Percentiles rank a stretch among this genome's conserved stretches.
Evolutionary conservation across 2,888 invertebrate genomes (phyloP).

Genomic region (Gandaritis pyraliata): DNA sequence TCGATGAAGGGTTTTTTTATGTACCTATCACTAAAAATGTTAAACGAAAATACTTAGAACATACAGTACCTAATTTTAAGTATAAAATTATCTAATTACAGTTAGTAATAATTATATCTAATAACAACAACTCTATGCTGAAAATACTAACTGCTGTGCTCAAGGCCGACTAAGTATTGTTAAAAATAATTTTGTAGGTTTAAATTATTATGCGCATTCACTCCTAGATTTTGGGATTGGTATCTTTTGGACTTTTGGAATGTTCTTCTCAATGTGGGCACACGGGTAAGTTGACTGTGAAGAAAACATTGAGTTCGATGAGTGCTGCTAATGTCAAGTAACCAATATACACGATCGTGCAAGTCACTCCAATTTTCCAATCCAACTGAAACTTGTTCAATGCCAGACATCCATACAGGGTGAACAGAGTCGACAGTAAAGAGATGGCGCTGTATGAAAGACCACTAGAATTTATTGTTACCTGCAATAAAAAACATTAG

Average conservation of each 20-base stretch:
- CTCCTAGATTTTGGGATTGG: not conserved
- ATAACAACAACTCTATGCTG: too few relatives aligned
- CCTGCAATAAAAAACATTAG: conserved; percentile 52
- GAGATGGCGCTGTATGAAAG: conserved; percentile 90
- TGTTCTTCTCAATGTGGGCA: conserved; percentile 79
- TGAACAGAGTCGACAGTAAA: conserved; percentile 88
- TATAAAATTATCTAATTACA: too few relatives aligned
- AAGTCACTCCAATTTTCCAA: conserved; percentile 88
- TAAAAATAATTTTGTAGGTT: too few relatives aligned
- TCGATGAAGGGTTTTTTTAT: too few relatives aligned
- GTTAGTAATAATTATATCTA: too few relatives aligned
- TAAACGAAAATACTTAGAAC: too few relatives aligned
- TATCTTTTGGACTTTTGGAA: too few relatives aligned
- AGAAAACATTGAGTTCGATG: conserved; percentile 91
- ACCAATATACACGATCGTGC: conserved; percentile 86
- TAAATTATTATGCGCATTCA: not conserved
- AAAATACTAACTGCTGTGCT: too few relatives aligned
- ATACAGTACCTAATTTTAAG: too few relatives aligned
- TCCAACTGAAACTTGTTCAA: conserved; percentile 88
- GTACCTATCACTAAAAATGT: too few relatives aligned
- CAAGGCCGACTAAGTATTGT: too few relatives aligned
- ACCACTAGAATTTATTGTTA: conserved; percentile 90
- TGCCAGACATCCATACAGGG: conserved; percentile 87
- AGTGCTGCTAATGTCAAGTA: conserved; percentile 89
- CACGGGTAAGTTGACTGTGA: conserved; percentile 88